Base-by-base conservation (phyloP, 2,113 vertebrate species). In the Paedocypris sp. region DNA sequence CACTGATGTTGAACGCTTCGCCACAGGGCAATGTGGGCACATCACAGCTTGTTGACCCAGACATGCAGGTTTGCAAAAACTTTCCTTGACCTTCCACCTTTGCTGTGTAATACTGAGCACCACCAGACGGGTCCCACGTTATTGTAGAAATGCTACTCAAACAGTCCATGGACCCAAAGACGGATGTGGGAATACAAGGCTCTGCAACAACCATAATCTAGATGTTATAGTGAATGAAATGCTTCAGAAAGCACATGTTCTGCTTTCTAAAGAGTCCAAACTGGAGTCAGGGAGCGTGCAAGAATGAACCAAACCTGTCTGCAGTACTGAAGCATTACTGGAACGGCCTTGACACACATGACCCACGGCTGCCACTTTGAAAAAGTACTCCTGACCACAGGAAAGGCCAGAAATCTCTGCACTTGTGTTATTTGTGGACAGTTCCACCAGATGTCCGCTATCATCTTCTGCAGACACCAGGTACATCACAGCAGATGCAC, bases 311-410 rank as follows among this genome's bases (percentile, higher is more conserved):
- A n/a, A 69, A 89, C 87, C 86, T 79, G 85, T 80, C 16, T 71
- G n/a, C 2, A 85, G 61, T 6, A 6, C 7, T 3, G 41, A 62
- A 1, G 73, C 35, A 13, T 7, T 22, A 64, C 84, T 87, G 45
- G 72, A 42, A 0, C 0, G 29, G 20, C 86, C 86, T 9, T 47
- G 74, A 66, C 86, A 87, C 41, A 52, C 50, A 0, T 71, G 57
- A 31, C 82, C 79, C 1, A 54, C 64, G 0, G 83, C 83, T 50
- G 61, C 64, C 13, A 87, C 80, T 0, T 76, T 82, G 32, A 86
- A 49, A 61, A 49, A 77, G 64, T 89, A 88, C 32, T 70, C 33
- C 41, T 83, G 66, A 15, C 87, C 84, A 41, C 87, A 88, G 3
- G 10, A 18, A 23, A 89, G 78, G 54, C 80, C 82, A 1, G 75